Percentiles rank a stretch among this genome's conserved stretches.
Conservation (phyloP, 2,888 invertebrate species). For the Panopea generosa region DNA sequence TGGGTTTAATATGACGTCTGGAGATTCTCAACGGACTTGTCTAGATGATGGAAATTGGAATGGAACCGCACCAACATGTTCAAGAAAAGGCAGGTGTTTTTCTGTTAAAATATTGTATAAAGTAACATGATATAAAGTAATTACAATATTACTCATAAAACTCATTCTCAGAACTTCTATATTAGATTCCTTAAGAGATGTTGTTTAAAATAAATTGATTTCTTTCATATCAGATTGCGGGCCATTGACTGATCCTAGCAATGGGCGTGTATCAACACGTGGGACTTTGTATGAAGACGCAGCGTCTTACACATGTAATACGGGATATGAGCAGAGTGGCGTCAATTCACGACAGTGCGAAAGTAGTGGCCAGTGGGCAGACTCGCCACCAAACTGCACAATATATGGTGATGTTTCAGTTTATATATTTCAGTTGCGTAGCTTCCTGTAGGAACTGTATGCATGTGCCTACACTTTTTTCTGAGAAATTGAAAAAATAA, state of each 20-base stretch:
- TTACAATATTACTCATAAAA: too few species aligned
- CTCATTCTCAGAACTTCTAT: too few species aligned
- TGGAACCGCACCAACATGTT: conserved; percentile 34
- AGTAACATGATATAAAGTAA: too few species aligned
- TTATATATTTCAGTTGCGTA: too few species aligned
- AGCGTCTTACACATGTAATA: conserved; percentile 24
- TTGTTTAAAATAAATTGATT: too few species aligned
- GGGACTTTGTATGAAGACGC: conserved; percentile 25
- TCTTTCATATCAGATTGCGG: conserved; percentile 41
- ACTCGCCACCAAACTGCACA: conserved; percentile 7
- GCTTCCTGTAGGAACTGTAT: too few species aligned
- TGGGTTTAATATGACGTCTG: conserved; percentile 33
- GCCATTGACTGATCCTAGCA: conserved; percentile 18
- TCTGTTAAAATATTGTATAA: too few species aligned
- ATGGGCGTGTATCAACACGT: conserved; percentile 29
- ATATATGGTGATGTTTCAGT: too few species aligned
- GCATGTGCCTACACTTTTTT: too few species aligned
- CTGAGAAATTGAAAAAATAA: too few species aligned
- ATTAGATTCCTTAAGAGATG: too few species aligned
- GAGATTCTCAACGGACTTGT: conserved; percentile 23
- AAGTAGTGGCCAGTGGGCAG: not conserved
- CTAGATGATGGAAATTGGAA: conserved; percentile 29
- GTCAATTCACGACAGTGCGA: not conserved
- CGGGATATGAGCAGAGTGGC: conserved; percentile 22
- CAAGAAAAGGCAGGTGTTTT: conserved; percentile 24